Conservation (phyloP, 2,797 vertebrate species). For the Poecilia velifera region DNA sequence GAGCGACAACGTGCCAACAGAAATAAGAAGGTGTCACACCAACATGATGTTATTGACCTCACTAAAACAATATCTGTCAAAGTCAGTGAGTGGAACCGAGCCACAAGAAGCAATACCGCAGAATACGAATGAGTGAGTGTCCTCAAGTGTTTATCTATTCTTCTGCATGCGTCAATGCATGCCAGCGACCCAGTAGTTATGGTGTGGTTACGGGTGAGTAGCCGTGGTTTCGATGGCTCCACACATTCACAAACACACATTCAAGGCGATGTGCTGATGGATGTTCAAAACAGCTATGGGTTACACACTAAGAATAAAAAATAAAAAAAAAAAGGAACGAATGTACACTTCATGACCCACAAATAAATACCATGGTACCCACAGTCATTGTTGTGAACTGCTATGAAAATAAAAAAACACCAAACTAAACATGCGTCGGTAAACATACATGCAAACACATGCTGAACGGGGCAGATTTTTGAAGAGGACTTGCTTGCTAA, state of each 20-base stretch:
- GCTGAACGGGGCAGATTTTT: neutral
- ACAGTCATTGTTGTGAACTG: slow-evolving; percentile 59
- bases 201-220: slow-evolving; percentile 70
- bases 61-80: slow-evolving; percentile 62
- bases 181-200: slow-evolving; percentile 62
- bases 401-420: slow-evolving; percentile 40
- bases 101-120: slow-evolving; percentile 52
- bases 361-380: slow-evolving; percentile 54
- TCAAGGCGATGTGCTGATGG: slow-evolving; percentile 34
- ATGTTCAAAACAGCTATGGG: slow-evolving; percentile 50
- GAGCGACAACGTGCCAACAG: slow-evolving; percentile 3
- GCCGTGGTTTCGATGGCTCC: slow-evolving; percentile 63
- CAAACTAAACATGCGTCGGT: slow-evolving; percentile 37
- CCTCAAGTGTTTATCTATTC: slow-evolving; percentile 59
- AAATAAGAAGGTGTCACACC: slow-evolving; percentile 18
- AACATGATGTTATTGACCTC: slow-evolving; percentile 32
- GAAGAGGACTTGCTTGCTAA: neutral
- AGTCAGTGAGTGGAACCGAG: slow-evolving; percentile 39
- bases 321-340: slow-evolving; percentile 16
- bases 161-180: slow-evolving; percentile 61
- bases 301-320: slow-evolving; percentile 30
- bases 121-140: slow-evolving; percentile 24
- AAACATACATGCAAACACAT: slow-evolving; percentile 44
- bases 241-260: slow-evolving; percentile 40
- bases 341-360: slow-evolving; percentile 33